Evolutionary conservation across 2,888 invertebrate genomes (phyloP).

Genomic region (Cremastinae sp.): DNA sequence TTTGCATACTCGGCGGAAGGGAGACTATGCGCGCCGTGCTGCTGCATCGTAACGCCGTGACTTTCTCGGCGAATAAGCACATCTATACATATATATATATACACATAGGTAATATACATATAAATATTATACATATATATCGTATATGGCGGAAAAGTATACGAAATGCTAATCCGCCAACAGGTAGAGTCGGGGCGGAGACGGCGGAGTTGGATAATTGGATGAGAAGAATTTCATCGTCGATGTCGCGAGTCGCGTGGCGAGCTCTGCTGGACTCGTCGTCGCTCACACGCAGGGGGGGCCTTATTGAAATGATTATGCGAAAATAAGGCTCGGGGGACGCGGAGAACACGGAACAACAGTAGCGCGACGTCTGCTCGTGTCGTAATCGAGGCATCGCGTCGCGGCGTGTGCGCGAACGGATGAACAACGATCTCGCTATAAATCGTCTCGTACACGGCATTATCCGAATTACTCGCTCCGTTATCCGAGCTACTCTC

Average conservation of each 20-base stretch:
- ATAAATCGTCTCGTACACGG: constrained; percentile 23
- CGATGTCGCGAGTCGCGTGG: not conserved
- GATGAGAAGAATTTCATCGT: constrained; percentile 25
- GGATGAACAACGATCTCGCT: constrained; percentile 40
- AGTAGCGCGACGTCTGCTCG: constrained; percentile 36
- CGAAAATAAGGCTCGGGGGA: constrained; percentile 9
- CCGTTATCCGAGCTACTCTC: constrained; percentile 44
- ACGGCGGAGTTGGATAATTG: constrained; percentile 51
- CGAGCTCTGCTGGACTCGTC: no score
- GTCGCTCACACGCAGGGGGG: no score
- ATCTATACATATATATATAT: not conserved
- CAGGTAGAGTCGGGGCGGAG: constrained; percentile 41
- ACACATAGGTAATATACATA: not conserved
- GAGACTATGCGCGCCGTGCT: no score
- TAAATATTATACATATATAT: constrained; percentile 20
- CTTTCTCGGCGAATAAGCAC: constrained; percentile 23
- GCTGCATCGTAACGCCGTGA: constrained; percentile 27
- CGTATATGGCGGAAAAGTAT: constrained; percentile 39
- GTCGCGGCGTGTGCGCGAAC: constrained; percentile 19
- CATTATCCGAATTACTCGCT: constrained; percentile 41
- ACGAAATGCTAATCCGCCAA: constrained; percentile 53
- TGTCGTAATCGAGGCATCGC: constrained; percentile 27
- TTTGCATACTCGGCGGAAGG: constrained; percentile 53
- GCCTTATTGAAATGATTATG: constrained; percentile 26
- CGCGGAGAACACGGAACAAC: constrained; percentile 17